These are phyloP conservation scores for Phrynosoma blainvillii DNA, from an alignment of 2,113 vertebrate species.

Conservation along the genomic window DNA sequence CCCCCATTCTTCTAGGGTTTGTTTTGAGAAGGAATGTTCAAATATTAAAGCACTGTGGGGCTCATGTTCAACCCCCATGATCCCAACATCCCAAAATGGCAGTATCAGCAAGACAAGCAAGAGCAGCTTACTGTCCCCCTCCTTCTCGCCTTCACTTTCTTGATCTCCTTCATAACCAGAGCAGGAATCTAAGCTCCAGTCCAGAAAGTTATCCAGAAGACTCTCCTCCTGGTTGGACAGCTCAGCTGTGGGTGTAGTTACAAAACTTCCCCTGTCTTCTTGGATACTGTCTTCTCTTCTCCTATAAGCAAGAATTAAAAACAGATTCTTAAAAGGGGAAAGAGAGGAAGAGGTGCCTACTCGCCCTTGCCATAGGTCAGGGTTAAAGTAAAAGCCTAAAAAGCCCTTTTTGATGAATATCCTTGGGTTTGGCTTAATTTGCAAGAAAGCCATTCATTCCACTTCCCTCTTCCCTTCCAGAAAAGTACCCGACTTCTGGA, in stretches of 20 bases:
- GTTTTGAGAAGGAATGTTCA: no score
- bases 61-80: not conserved
- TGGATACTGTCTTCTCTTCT: constrained; percentile 87
- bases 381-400: no score
- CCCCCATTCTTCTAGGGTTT: no score
- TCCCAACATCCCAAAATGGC: not conserved
- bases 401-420: no score
- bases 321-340: not conserved
- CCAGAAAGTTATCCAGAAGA: constrained; percentile 90
- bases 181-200: constrained; percentile 94
- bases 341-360: not conserved
- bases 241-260: constrained; percentile 92
- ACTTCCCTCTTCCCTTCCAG: not conserved
- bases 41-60: no score
- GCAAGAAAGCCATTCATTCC: not conserved
- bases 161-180: constrained; percentile 95
- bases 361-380: no score
- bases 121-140: constrained; percentile 82
- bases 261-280: constrained; percentile 86
- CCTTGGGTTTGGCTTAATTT: not conserved
- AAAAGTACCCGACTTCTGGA: not conserved
- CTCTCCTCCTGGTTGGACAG: constrained; percentile 94
- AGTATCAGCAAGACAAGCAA: not conserved
- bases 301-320: constrained; percentile 64
- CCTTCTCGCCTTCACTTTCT: constrained; percentile 91